These are phyloP conservation scores for Gymnothorax reevesii DNA, from an alignment of 2,797 vertebrate genomes.

Conservation along the genomic window DNA sequence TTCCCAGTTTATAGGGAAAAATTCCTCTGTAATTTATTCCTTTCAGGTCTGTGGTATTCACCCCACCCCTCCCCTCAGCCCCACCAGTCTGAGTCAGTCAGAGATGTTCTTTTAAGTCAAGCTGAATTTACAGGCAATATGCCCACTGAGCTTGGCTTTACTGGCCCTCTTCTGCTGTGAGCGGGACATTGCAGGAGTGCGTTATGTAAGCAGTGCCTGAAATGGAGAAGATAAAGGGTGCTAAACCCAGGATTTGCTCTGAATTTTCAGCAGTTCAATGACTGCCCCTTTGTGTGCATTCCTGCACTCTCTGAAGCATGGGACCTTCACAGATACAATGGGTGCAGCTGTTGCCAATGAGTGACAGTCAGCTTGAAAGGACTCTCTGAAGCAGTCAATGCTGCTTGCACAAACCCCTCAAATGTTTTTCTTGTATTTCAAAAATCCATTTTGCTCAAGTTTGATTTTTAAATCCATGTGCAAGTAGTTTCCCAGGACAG, in stretches of 20 bases:
- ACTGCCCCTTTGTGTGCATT: constrained; percentile 20
- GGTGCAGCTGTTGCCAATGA: constrained; percentile 11
- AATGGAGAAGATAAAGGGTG: constrained; percentile 25
- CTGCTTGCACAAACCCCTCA: neutral
- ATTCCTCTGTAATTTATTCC: constrained; percentile 13
- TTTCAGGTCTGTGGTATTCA: neutral
- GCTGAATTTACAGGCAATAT: neutral
- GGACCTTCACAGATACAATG: constrained; percentile 1
- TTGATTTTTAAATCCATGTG: neutral
- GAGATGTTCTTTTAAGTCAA: neutral
- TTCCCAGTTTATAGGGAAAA: constrained; percentile 23
- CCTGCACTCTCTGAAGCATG: neutral
- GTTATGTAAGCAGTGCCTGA: constrained; percentile 31
- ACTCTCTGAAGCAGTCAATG: constrained; percentile 11
- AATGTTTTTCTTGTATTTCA: constrained; percentile 15
- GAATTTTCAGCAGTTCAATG: constrained; percentile 22
- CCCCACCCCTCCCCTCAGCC: neutral
- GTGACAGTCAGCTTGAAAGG: constrained; percentile 8
- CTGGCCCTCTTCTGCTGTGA: neutral
- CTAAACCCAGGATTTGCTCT: constrained; percentile 25
- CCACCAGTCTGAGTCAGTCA: neutral
- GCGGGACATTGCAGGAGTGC: neutral
- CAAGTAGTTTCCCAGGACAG: constrained; percentile 15
- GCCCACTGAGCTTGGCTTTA: neutral
- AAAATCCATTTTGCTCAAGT: neutral